Percentiles rank a stretch among this genome's conserved stretches.
These are phyloP conservation scores for Drosophila orosa DNA, from an alignment of 1,140 invertebrate genomes.

Conservation along the genomic window DNA sequence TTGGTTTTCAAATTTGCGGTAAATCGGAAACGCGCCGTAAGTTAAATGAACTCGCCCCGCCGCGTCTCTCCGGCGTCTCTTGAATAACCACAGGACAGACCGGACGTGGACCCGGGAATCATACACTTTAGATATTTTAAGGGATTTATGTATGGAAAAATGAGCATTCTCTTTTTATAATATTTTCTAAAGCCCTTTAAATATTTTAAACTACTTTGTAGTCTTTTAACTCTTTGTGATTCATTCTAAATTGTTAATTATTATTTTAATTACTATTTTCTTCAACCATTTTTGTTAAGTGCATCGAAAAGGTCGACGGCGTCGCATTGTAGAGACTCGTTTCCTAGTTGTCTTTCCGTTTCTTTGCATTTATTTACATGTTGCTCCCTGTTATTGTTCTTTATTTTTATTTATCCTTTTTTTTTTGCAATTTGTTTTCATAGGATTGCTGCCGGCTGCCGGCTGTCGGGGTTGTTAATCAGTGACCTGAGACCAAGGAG, in stretches of 20 bases:
- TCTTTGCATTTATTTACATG: conserved; percentile 71
- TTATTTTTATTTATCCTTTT: conserved; percentile 48
- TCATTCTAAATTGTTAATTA: neutral
- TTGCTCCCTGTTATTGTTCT: conserved; percentile 59
- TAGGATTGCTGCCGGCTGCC: conserved; percentile 32
- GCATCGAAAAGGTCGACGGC: conserved; percentile 15
- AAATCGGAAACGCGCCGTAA: conserved; percentile 81
- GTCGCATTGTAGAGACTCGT: conserved; percentile 57
- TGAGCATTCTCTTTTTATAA: neutral
- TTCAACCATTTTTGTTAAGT: neutral
- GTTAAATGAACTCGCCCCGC: conserved; percentile 75
- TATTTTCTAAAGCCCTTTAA: too few species aligned
- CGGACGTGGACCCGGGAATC: conserved; percentile 19
- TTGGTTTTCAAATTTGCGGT: conserved; percentile 81
- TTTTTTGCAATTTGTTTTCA: conserved; percentile 64
- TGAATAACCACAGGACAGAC: conserved; percentile 13
- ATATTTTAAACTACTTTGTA: too few species aligned
- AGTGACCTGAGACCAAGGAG: conserved; percentile 49
- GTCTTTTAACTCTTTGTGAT: too few species aligned
- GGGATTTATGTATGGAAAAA: neutral
- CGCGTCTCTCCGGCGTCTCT: neutral
- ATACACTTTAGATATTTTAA: neutral
- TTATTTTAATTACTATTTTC: neutral
- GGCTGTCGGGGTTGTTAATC: conserved; percentile 62
- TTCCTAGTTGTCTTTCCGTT: conserved; percentile 79